A percentile compares a stretch with the other conserved stretches of the same genome.
phyloP scores from a whole-genome alignment of 64 coral and sea anemone species.

The Stichodactyla mertensii region DNA sequence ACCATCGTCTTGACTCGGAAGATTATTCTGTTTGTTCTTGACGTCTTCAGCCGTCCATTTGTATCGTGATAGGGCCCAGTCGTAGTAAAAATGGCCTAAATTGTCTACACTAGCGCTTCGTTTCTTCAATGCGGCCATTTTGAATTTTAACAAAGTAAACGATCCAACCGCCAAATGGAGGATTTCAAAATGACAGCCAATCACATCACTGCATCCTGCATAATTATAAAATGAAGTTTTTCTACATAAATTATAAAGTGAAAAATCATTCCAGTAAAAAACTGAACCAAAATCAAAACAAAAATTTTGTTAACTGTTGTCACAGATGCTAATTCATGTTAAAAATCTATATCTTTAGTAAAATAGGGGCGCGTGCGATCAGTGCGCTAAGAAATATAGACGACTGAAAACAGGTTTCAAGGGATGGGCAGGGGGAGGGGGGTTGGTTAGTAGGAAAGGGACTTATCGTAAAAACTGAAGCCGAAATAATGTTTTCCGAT shows the following conservation, averaged over 20 bases:
- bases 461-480: too few relatives aligned
- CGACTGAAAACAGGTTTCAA: too few relatives aligned
- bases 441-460: too few relatives aligned
- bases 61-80: slow-evolving; percentile 81
- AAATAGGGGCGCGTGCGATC: too few relatives aligned
- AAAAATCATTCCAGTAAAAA: background rate
- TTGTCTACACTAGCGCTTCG: slow-evolving; percentile 32
- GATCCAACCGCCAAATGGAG: slow-evolving; percentile 38
- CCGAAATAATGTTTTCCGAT: too few relatives aligned
- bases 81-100: slow-evolving; percentile 72
- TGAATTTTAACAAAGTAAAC: slow-evolving; percentile 62
- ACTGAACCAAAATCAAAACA: too few relatives aligned
- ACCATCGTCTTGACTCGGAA: background rate
- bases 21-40: slow-evolving; percentile 1
- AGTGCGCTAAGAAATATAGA: too few relatives aligned
- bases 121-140: slow-evolving; percentile 85
- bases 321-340: too few relatives aligned
- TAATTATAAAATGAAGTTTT: background rate
- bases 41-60: slow-evolving; percentile 61
- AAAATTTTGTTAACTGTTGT: too few relatives aligned
- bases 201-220: background rate
- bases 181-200: background rate
- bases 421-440: too few relatives aligned
- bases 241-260: background rate
- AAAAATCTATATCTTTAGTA: too few relatives aligned